Conservation (phyloP, 2,113 vertebrate species). For the Neolamprologus tretocephalus region DNA sequence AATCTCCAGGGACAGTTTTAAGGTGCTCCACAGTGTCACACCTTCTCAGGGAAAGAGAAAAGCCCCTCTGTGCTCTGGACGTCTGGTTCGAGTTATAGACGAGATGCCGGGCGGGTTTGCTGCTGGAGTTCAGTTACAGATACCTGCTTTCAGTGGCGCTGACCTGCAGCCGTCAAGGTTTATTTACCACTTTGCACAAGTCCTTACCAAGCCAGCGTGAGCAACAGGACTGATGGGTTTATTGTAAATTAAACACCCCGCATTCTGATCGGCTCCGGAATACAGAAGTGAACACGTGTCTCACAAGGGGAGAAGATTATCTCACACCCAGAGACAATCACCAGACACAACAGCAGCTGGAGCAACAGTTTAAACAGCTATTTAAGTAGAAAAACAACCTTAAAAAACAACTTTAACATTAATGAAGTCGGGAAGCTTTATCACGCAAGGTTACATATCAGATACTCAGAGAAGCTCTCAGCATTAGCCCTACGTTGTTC, state of each 20-base stretch:
- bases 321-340: neutral
- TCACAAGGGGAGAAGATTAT: neutral
- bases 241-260: neutral
- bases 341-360: neutral
- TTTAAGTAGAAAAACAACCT: neutral
- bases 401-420: neutral
- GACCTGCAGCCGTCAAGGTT: neutral
- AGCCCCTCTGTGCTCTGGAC: neutral
- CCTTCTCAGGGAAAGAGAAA: neutral
- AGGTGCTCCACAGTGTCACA: neutral
- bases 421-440: neutral
- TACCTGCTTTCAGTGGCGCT: neutral
- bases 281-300: neutral
- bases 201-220: neutral
- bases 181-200: neutral
- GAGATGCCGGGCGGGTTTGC: neutral
- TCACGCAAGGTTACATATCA: neutral
- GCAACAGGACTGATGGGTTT: neutral
- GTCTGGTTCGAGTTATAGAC: slow-evolving; percentile 24
- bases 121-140: neutral
- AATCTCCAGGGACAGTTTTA: neutral
- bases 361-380: neutral
- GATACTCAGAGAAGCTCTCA: neutral
- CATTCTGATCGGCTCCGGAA: neutral
- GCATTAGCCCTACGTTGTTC: neutral